Conservation (phyloP, 2,797 vertebrate species). For the Staurois parvus region DNA sequence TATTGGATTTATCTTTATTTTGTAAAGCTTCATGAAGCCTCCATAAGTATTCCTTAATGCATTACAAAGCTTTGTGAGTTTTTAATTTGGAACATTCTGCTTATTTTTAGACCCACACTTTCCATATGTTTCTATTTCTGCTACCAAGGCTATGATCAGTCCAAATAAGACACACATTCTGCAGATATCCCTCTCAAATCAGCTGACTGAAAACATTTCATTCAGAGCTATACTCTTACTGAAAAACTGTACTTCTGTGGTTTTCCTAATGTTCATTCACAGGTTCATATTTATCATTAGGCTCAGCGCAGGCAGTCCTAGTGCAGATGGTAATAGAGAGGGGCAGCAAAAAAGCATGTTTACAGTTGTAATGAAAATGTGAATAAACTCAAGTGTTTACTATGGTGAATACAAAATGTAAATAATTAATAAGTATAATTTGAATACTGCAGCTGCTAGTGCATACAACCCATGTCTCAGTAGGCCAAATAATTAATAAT, state of each 20-base stretch:
- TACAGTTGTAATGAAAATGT: no score
- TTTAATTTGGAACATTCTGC: conserved; percentile 59
- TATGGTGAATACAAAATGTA: no score
- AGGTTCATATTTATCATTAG: no score
- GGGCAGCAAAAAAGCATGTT: no score
- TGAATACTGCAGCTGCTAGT: no score
- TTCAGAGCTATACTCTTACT: neutral
- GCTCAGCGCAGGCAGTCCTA: no score
- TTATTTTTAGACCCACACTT: conserved; percentile 38
- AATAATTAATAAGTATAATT: no score
- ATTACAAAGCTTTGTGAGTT: conserved; percentile 58
- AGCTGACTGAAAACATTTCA: conserved; percentile 30
- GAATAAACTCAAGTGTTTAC: no score
- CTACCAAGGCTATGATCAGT: conserved; percentile 35
- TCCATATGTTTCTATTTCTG: conserved; percentile 49
- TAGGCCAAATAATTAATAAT: no score
- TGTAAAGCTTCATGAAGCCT: conserved; percentile 59
- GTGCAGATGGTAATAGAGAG: no score
- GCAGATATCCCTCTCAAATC: conserved; percentile 13
- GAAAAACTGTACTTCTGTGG: neutral
- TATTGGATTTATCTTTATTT: conserved; percentile 62
- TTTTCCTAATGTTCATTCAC: neutral
- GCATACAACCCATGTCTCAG: no score
- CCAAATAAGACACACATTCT: conserved; percentile 31
- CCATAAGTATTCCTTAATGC: conserved; percentile 57